Base-by-base conservation (phyloP, 1,140 invertebrate species). In the Brachionus sp. region DNA sequence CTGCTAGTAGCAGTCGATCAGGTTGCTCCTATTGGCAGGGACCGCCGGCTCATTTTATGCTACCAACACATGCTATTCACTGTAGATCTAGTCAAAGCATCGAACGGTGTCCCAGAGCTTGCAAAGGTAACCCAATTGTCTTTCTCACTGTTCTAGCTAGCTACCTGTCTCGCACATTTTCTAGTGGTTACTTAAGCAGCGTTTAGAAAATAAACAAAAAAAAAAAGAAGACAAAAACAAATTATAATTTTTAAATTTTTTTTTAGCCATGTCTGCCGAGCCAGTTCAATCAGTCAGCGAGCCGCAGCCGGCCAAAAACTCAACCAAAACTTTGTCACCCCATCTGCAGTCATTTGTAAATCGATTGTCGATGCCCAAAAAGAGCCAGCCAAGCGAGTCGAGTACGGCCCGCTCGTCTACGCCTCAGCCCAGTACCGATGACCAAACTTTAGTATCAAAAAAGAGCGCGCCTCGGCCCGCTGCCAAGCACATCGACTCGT, bases 11-110 rank as follows among this genome's bases (percentile, higher is more conserved):
- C 16, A 57, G 29, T 78, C 23, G 23, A 53, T n/a, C 39, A 37
- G 53, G 39, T 37, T 19, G 6, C 16, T 80, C 37, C 35, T 80
- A 44, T 66, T 80, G 77, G 77, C 33, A 80, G 16, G 77, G 77
- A 42, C 77, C 77, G 39, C 77, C 77, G 16, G 77, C 77, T 62
- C 77, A 80, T 66, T 80, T 80, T 80, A 80, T 80, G 77, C 50
- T 80, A 44, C 77, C 77, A 62, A 80, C 77, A 25, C 77, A 80
- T 62, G 77, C 77, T 80, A 80, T 62, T 29, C 77, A 80, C 57
- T 80, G 77, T 80, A 57, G 77, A 39, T 57, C 62, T 80, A 80
- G 77, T 80, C 46, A 62, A 80, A 80, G 77, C 35, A 66, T 80
- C 57, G 77, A 80, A 44, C 77, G 77, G 57, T 80, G 77, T 80